Percentiles rank a stretch among this genome's conserved stretches.
Evolutionary conservation across 2,797 vertebrate species (phyloP).

Genomic region (Lepus townsendii): DNA sequence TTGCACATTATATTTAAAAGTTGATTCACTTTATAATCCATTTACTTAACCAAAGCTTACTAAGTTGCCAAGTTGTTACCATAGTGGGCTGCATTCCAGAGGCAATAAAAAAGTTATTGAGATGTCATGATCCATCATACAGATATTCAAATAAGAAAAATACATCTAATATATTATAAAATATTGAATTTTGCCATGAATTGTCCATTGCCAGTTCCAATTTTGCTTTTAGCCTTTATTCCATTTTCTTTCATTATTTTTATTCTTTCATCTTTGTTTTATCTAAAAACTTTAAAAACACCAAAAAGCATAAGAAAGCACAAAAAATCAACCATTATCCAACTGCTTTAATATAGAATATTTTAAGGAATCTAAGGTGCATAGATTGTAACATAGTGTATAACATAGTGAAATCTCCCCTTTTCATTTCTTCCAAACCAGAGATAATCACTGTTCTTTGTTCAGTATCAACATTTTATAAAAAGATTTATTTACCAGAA

Average conservation of each 20-base stretch:
- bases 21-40: slow-evolving; percentile 47
- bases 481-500: too few relatives aligned
- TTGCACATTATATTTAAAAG: slow-evolving; percentile 17
- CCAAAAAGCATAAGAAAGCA: background rate
- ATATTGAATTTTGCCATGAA: slow-evolving; percentile 43
- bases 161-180: background rate
- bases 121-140: background rate
- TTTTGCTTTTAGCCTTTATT: slow-evolving; percentile 22
- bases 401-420: background rate
- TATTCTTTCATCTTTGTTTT: background rate
- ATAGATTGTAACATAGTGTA: background rate
- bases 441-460: background rate
- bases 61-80: slow-evolving; percentile 41
- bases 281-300: slow-evolving; percentile 49
- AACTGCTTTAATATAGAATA: background rate
- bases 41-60: slow-evolving; percentile 34
- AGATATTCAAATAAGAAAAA: slow-evolving; percentile 50
- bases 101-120: slow-evolving; percentile 46
- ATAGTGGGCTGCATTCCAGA: background rate
- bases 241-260: background rate
- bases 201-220: background rate
- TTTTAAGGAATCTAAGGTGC: background rate
- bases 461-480: background rate
- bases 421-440: background rate
- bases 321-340: background rate